A percentile compares a stretch with the other conserved stretches of the same genome.
Evolutionary conservation across 1,140 invertebrate genomes (phyloP).

Genomic region (Nixonia krombeini): DNA sequence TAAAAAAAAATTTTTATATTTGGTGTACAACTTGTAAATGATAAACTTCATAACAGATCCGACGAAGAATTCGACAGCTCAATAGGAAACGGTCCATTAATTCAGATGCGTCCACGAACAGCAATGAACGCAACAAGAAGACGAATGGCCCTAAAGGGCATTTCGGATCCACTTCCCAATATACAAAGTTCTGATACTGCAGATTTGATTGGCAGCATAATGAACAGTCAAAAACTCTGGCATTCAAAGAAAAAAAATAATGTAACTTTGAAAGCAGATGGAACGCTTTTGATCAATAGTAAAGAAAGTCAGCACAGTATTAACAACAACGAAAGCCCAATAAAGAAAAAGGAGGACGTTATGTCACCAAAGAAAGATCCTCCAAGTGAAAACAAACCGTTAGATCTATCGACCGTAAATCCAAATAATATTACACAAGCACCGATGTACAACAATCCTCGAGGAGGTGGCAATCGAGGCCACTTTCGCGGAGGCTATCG

Average conservation of each 20-base stretch:
- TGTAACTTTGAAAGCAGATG: constrained; percentile 76
- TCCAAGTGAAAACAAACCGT: constrained; percentile 38
- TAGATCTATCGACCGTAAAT: constrained; percentile 58
- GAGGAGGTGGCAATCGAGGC: constrained; percentile 60
- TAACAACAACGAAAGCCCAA: constrained; percentile 57
- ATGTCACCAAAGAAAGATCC: constrained; percentile 8
- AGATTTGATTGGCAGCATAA: constrained; percentile 82
- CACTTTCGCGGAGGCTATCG: constrained; percentile 62
- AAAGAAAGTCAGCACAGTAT: constrained; percentile 59
- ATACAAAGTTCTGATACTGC: not conserved
- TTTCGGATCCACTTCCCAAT: constrained; percentile 53
- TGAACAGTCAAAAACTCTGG: constrained; percentile 82
- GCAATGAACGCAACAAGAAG: constrained; percentile 56
- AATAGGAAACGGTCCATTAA: constrained; percentile 37
- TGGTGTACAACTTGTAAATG: too few species aligned
- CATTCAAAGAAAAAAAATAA: constrained; percentile 76
- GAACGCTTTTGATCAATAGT: constrained; percentile 71
- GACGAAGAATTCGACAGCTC: constrained; percentile 57
- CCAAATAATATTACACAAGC: constrained; percentile 69
- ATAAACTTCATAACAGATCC: constrained; percentile 47
- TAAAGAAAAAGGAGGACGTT: constrained; percentile 46
- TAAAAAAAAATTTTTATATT: constrained; percentile 6
- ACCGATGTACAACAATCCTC: constrained; percentile 74
- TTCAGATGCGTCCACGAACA: constrained; percentile 58
- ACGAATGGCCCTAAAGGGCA: constrained; percentile 68